Base-by-base conservation (phyloP, 2,113 vertebrate genomes). In the Sphaerodactylus townsendi region DNA sequence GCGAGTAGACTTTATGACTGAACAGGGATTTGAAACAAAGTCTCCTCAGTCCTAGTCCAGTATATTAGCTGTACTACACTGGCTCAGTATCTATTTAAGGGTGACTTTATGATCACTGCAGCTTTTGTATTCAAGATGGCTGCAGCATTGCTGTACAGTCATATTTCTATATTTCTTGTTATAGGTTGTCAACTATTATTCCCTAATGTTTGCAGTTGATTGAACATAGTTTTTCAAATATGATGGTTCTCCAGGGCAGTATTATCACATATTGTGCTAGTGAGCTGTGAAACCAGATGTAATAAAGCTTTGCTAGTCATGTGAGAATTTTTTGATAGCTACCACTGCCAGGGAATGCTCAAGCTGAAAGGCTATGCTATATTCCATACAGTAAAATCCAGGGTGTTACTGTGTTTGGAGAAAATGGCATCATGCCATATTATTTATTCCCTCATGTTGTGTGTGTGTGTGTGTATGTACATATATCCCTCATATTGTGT, bases 191-290 rank as follows among this genome's bases (percentile, higher is more conserved):
- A 35, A 37, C 76, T 19, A 66, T 83, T 83, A 79, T 71, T 78
- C 23, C 68, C 53, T 71, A 71, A 64, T 72, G 62, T 44, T 72
- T 53, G 77, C 53, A 72, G 48, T 62, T 48, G 37, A 85, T 48
- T 79, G 53, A 84, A 71, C 65, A 77, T 59, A 84, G 76, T 64
- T 72, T 82, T 78, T 71, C 53, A 78, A 71, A 62, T 48, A 56
- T 66, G 73, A 66, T 80, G 50, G 70, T 41, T 66, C 78, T 85
- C 84, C 59, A 74, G 46, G 62, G 77, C 59, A 41, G 59, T 80
- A 85, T 80, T 85, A 85, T 56, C 66, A 74, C 25, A 78, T 78
- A 84, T 77, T 85, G 66, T 44, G 68, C n/a, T 79, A 77, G 83
- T 85, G 77, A 71, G 62, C 77, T 85, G 59, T 75, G 77, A 80